A percentile compares a stretch with the other conserved stretches of the same genome.
phyloP scores from a whole-genome alignment of 2,113 vertebrate genomes.

The Mixornis gularis region DNA sequence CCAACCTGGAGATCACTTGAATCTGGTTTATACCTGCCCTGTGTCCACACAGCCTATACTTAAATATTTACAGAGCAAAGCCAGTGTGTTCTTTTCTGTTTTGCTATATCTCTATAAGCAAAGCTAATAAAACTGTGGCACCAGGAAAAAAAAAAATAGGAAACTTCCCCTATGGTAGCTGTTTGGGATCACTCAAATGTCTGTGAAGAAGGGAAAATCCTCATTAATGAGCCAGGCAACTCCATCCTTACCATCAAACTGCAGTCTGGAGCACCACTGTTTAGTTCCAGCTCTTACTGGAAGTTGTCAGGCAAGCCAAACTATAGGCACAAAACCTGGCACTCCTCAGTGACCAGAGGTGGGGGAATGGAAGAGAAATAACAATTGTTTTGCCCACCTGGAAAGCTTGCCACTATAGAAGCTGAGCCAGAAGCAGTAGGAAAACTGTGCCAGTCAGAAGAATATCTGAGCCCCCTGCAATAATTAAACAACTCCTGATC shows the following conservation, averaged over 20 bases:
- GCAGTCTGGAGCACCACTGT: not conserved
- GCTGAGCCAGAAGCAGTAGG: not conserved
- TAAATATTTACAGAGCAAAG: conserved; percentile 57
- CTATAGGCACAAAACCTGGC: not conserved
- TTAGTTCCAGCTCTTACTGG: not conserved
- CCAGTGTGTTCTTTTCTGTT: conserved; percentile 1
- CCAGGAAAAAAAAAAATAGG: not conserved
- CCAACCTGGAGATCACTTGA: not conserved
- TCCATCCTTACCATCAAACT: not conserved
- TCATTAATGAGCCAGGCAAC: not conserved
- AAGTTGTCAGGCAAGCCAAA: not conserved
- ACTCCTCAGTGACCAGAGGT: not conserved
- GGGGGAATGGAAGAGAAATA: not conserved
- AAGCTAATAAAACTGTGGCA: conserved; percentile 23
- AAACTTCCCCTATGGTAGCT: not conserved
- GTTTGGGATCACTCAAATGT: not conserved
- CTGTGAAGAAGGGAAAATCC: not conserved
- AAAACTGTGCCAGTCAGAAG: not conserved
- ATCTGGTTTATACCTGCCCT: conserved; percentile 42
- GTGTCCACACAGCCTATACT: not conserved
- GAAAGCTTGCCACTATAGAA: not conserved
- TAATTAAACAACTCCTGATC: not conserved
- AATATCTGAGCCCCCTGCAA: not conserved
- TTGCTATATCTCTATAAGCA: conserved; percentile 4
- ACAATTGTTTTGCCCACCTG: not conserved